phyloP scores from a whole-genome alignment of 2,888 invertebrate genomes.

The Trissonchulus latispiculum region DNA sequence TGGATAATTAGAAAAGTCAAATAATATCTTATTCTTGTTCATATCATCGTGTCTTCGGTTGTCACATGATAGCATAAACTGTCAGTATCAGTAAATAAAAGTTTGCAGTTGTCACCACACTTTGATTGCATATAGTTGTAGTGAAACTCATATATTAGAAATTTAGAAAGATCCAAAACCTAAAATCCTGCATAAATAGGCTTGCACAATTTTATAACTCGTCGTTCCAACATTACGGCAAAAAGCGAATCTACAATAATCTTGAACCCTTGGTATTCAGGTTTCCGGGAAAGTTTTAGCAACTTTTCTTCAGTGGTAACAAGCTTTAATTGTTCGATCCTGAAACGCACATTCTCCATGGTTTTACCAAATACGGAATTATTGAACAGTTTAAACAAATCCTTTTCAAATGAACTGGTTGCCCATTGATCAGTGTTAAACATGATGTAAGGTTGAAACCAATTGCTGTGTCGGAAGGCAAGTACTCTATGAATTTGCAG shows the following conservation, averaged over 20 bases:
- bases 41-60: slow-evolving; percentile 3
- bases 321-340: background rate
- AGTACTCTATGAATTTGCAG: background rate
- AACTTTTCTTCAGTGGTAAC: background rate
- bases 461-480: background rate
- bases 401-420: too few relatives aligned
- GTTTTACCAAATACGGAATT: slow-evolving; percentile 14
- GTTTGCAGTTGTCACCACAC: background rate
- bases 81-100: slow-evolving; percentile 6
- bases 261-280: background rate
- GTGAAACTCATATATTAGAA: slow-evolving; percentile 1
- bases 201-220: background rate
- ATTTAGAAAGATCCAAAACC: slow-evolving; percentile 4
- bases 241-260: background rate
- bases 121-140: background rate
- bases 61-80: background rate
- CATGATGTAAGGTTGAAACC: slow-evolving; percentile 3
- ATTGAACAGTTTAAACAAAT: slow-evolving; percentile 4
- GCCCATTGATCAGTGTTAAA: too few relatives aligned
- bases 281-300: background rate
- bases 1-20: slow-evolving; percentile 6
- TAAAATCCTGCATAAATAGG: background rate
- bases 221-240: background rate
- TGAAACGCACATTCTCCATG: slow-evolving; percentile 2
- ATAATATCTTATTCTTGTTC: background rate